Evolutionary conservation across 2,888 invertebrate species (phyloP).

Genomic region (Drosophila acutilabella): DNA sequence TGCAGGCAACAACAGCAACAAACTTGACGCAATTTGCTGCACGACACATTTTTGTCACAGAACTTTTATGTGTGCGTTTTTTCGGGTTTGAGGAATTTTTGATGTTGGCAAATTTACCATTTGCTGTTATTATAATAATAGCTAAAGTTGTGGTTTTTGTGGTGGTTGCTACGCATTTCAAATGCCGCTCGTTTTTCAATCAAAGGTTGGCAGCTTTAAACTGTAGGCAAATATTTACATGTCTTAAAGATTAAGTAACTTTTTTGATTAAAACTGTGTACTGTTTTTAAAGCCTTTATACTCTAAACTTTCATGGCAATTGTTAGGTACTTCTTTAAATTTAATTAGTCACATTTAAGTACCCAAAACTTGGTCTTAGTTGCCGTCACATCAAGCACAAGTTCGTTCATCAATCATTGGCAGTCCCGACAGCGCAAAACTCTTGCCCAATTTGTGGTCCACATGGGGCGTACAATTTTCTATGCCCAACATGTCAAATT

Average conservation of each 20-base stretch:
- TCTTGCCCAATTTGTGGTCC: constrained; percentile 49
- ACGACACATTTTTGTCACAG: constrained; percentile 62
- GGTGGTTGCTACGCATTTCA: constrained; percentile 54
- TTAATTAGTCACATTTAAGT: too few relatives aligned
- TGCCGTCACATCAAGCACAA: neutral
- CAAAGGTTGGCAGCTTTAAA: constrained; percentile 55
- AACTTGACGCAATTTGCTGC: constrained; percentile 62
- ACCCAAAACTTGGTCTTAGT: neutral
- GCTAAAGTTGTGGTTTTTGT: neutral
- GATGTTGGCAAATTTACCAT: constrained; percentile 51
- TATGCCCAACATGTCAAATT: constrained; percentile 51
- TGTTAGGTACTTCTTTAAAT: too few relatives aligned
- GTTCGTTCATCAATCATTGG: constrained; percentile 33
- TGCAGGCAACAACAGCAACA: constrained; percentile 39
- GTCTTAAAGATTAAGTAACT: neutral
- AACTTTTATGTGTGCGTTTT: constrained; percentile 46
- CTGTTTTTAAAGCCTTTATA: too few relatives aligned
- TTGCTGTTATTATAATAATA: constrained; percentile 20
- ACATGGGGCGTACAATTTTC: constrained; percentile 43
- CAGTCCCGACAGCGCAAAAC: constrained; percentile 10
- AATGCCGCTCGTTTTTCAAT: constrained; percentile 65
- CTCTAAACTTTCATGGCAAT: too few relatives aligned
- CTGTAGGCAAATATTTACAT: constrained; percentile 18
- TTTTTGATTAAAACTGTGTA: too few relatives aligned
- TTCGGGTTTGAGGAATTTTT: constrained; percentile 62